Evolutionary conservation across 2,113 vertebrate genomes (phyloP), one percentile per base, ranked within the genome.

Genomic region (Bolborhynchus lineola): DNA sequence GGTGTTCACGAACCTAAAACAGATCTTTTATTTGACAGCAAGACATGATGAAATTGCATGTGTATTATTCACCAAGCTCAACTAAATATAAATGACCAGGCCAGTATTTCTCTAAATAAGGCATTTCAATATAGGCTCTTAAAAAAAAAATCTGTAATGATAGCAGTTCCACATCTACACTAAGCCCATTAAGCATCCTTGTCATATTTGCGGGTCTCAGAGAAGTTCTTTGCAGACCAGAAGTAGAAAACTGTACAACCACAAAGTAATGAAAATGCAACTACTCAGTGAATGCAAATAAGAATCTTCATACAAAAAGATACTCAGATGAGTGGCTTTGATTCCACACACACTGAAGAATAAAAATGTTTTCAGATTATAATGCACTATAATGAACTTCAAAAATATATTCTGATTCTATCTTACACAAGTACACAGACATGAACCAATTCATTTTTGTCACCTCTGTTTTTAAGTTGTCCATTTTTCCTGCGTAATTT

Each of bases 81-180:
- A 57, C 13, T 35, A 63, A 77, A 67, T 81, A 31, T 21, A 35
- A 62, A 71, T 12, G 4, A 3, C 33, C 16, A 64, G 35, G 8
- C 7, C 6, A 0, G 0, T 33, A 47, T 85, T 79, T 87, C 18
- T 80, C 16, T 33, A 87, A 75, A 50, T 10, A 16, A 0, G 37
- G 1, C 9, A 21, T 33, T 67, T 75, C 16, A 20, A 10, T 35
- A 42, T 7, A 53, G 0, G 8, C 59, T 71, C 18, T 60, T 47
- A 39, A 9, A 21, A 9, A 9, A 44, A 47, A 26, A 33, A 76
- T 60, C 35, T 80, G 3, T 59, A 29, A 16, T 25, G 29, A 29
- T 3, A 90, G 8, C 1, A 1, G 13, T 69, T 76, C 29, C 15
- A 60, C 5, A 72, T n/a, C 6, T 28, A 29, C 10, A 31, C 42